A percentile compares a stretch with the other conserved stretches of the same genome.
Conservation (phyloP, 2,888 invertebrate genomes). For the Drosophila testacea region DNA sequence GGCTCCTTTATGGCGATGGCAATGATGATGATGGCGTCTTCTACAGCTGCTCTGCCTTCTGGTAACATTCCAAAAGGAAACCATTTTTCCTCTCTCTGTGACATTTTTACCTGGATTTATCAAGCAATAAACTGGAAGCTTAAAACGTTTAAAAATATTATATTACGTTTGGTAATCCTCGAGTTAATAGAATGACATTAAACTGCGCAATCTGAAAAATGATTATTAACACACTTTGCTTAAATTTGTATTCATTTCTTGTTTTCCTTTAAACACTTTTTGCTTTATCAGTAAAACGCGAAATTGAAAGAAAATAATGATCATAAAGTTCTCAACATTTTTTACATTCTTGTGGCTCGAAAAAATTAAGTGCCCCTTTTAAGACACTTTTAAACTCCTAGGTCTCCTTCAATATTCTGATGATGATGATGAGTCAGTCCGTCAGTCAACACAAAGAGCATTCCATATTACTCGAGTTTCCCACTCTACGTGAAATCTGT, state of each 20-base stretch:
- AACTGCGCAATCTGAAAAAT: too few species aligned
- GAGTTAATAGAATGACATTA: neutral
- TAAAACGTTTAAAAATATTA: conserved; percentile 10
- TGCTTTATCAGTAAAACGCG: too few species aligned
- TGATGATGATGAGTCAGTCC: neutral
- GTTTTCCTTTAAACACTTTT: too few species aligned
- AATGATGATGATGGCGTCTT: conserved; percentile 13
- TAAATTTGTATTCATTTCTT: too few species aligned
- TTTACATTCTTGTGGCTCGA: too few species aligned
- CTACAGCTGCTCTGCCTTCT: conserved; percentile 38
- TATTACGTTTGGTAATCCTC: neutral
- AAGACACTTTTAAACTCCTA: too few species aligned
- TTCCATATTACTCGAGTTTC: neutral
- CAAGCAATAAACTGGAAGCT: conserved; percentile 21
- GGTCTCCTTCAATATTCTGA: neutral
- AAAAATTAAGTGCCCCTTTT: too few species aligned
- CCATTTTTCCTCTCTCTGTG: neutral
- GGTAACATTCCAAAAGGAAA: conserved; percentile 7
- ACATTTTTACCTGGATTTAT: conserved; percentile 2
- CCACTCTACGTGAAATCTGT: neutral
- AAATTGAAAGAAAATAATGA: too few species aligned
- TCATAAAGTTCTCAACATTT: too few species aligned
- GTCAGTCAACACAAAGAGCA: neutral
- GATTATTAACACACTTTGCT: too few species aligned
- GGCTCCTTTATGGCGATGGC: conserved; percentile 22